Evolutionary conservation across 92 coral and sea anemone genomes (phyloP).

Genomic region (Blastomussa wellsi): DNA sequence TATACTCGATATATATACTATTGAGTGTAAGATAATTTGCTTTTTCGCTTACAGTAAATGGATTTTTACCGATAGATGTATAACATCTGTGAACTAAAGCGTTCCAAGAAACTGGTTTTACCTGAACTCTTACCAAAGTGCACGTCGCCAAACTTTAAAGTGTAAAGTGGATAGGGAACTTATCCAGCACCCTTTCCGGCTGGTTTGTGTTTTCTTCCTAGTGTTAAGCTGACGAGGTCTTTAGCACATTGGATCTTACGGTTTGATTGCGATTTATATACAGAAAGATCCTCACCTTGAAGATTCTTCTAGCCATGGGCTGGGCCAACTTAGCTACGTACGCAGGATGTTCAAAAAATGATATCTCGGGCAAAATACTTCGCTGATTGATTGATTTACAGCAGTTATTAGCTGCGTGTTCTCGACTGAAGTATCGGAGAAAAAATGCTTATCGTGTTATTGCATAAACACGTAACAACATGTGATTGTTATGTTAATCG

Average conservation of each 20-base stretch:
- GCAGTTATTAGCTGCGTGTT: background rate
- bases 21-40: too few relatives aligned
- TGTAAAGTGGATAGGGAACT: background rate
- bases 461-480: background rate
- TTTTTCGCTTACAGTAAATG: too few relatives aligned
- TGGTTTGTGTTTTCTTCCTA: background rate
- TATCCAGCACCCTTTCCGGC: background rate
- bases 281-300: background rate
- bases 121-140: background rate
- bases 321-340: background rate
- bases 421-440: background rate
- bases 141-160: background rate
- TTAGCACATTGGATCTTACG: background rate
- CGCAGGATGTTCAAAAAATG: background rate
- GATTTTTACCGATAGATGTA: background rate
- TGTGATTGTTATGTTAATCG: background rate
- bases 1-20: too few relatives aligned
- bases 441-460: background rate
- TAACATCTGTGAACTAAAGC: background rate
- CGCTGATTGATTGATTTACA: background rate
- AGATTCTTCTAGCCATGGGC: slow-evolving; percentile 2
- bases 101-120: background rate
- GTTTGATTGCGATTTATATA: background rate
- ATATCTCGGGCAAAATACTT: slow-evolving; percentile 5
- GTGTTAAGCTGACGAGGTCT: background rate